phyloP scores from a whole-genome alignment of 1,140 invertebrate species.

The Penaeus chinensis region DNA sequence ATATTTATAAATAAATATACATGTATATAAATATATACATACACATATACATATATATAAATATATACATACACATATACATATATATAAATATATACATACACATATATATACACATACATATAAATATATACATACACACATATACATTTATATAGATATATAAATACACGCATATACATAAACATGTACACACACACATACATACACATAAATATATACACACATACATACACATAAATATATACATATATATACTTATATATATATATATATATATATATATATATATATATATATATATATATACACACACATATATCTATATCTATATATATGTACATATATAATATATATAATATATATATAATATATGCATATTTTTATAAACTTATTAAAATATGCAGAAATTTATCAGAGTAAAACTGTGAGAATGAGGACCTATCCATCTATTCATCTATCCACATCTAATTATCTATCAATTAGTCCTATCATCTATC shows the following conservation, averaged over 20 bases:
- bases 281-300: slow-evolving; percentile 17
- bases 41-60: background rate
- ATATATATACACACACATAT: background rate
- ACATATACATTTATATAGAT: slow-evolving; percentile 5
- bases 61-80: background rate
- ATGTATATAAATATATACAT: slow-evolving; percentile 1
- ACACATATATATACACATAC: background rate
- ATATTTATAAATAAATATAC: background rate
- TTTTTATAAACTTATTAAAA: no score
- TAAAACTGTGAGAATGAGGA: no score
- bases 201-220: background rate
- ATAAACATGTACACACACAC: background rate
- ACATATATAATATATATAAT: no score
- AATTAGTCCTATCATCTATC: no score
- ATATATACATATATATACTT: slow-evolving; percentile 19
- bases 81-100: slow-evolving; percentile 2
- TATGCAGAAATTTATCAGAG: no score
- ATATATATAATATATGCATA: no score
- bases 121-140: slow-evolving; percentile 6
- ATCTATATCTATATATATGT: background rate
- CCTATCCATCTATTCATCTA: no score
- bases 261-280: slow-evolving; percentile 24
- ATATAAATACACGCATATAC: background rate
- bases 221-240: background rate
- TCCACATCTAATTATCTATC: no score